Conservation (phyloP, 1,140 invertebrate species). For the Proales similis region DNA sequence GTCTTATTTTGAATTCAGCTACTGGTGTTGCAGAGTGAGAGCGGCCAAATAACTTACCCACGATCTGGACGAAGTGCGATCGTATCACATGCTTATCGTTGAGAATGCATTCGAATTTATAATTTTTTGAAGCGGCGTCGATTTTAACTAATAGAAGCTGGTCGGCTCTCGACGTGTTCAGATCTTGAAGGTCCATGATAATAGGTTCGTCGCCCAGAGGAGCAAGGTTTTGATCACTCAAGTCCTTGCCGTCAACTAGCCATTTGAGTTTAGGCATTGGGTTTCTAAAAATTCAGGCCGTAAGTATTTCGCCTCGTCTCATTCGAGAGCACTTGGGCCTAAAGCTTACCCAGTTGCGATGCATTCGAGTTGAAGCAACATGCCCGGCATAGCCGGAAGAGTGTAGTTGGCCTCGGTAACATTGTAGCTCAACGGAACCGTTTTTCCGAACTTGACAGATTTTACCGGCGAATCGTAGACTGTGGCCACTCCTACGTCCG, state of each 20-base stretch:
- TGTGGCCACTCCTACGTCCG: neutral
- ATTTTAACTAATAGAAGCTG: slow-evolving; percentile 1
- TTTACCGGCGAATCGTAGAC: neutral
- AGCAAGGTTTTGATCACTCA: neutral
- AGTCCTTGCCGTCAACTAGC: slow-evolving; percentile 1
- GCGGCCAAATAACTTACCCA: too few species aligned
- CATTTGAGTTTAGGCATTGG: neutral
- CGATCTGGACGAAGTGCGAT: slow-evolving; percentile 10
- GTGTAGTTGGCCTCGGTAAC: neutral
- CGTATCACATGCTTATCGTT: slow-evolving; percentile 8
- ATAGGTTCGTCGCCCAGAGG: neutral
- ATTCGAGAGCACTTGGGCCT: neutral
- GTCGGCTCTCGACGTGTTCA: neutral
- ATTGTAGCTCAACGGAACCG: slow-evolving; percentile 7
- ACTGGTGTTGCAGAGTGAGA: too few species aligned
- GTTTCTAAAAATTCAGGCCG: neutral
- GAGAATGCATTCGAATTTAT: slow-evolving; percentile 19
- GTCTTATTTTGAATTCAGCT: too few species aligned
- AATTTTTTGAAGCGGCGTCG: neutral
- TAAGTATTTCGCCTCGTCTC: neutral
- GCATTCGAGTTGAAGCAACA: neutral
- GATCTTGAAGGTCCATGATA: neutral
- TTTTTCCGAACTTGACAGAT: neutral
- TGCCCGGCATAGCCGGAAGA: slow-evolving; percentile 13
- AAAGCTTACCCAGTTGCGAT: slow-evolving; percentile 1